Base-by-base conservation (phyloP, 2,797 vertebrate species). In the Rhinichthys osculus region DNA sequence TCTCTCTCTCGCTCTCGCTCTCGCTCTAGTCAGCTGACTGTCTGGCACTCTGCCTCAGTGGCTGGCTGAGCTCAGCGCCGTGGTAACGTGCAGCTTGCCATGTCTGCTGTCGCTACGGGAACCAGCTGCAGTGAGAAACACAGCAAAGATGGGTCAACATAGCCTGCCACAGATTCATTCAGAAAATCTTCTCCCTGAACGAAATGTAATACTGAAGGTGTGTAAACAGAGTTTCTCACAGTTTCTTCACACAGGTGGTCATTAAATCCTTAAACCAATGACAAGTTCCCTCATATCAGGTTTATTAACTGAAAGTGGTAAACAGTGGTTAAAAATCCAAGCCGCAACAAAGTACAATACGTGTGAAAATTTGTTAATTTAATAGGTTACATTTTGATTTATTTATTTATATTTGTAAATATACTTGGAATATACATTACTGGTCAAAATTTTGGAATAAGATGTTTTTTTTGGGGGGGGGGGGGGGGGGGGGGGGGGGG, bases 1-100 rank as follows among this genome's bases (percentile, higher is more conserved):
- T 0, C 33, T 19, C 21, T 38, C 67, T 47, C 69, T 52, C 17
- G 13, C 44, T 23, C 33, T n/a, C 40, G 33, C 62, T 54, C 50
- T 27, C 62, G 17, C 79, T 78, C 44, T 27, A 69, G 86, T 84
- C 89, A 90, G 85, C 87, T 90, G 89, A 90, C 87, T 72, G 72
- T 70, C 89, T 85, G 87, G 87, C 87, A 62, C 71, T 14, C n/a
- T 30, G 42, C 72, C 74, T 40, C 27, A 78, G 50, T 57, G 74
- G 33, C 74, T n/a, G 73, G 21, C 44, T 82, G 73, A 87, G 82
- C 87, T 54, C 82, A 86, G 83, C 47, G 54, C 71, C 77, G 85
- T 78, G 67, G 85, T 77, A 90, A 90, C 89, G 89, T 90, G 89
- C 89, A 78, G 72, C 73, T 88, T 84, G 85, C 69, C 89, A 90